Evolutionary conservation across 2,113 vertebrate species (phyloP).

Genomic region (Acrocephalus kingi): DNA sequence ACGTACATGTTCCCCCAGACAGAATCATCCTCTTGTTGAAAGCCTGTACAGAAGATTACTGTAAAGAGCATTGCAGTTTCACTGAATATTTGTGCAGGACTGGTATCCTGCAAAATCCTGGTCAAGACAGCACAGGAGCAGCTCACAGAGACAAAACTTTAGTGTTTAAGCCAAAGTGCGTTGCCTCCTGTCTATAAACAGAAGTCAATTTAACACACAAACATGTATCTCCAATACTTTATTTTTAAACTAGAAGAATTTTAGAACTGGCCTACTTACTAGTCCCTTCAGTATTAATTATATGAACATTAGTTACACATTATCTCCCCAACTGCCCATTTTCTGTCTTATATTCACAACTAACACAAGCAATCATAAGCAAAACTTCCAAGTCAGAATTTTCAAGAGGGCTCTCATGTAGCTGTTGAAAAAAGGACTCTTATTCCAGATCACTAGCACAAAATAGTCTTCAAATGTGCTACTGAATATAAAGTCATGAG

Average conservation of each 20-base stretch:
- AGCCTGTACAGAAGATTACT: neutral
- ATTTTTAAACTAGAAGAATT: neutral
- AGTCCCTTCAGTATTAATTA: neutral
- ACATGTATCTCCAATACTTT: neutral
- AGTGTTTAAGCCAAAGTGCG: neutral
- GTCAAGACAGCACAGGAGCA: neutral
- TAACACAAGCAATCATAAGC: neutral
- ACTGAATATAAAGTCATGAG: neutral
- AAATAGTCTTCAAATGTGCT: neutral
- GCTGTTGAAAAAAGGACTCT: neutral
- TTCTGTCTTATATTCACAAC: neutral
- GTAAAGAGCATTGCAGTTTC: neutral
- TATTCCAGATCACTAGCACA: neutral
- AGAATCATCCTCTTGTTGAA: neutral
- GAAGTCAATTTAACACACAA: neutral
- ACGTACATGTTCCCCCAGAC: fast-evolving
- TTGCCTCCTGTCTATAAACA: neutral
- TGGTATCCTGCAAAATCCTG: neutral
- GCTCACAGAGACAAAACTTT: neutral
- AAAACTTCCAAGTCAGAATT: neutral
- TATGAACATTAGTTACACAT: neutral
- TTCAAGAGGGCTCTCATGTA: neutral
- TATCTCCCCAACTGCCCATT: neutral
- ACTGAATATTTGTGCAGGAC: neutral
- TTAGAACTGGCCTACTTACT: neutral